phyloP scores from a whole-genome alignment of 2,888 invertebrate species.

The Eucera pruinosa region DNA sequence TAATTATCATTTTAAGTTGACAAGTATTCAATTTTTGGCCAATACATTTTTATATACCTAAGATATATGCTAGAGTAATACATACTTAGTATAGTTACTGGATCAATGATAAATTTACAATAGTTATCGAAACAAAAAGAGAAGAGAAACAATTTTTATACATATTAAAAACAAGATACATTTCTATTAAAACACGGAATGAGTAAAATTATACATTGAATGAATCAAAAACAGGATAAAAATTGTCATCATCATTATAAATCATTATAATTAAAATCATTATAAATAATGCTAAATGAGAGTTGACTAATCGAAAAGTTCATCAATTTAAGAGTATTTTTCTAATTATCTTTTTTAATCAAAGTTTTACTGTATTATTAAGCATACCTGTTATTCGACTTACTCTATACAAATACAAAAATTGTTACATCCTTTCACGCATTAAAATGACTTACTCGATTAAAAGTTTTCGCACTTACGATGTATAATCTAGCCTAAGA shows the following conservation, averaged over 20 bases:
- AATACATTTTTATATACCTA: slow-evolving; percentile 4
- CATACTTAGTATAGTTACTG: slow-evolving; percentile 12
- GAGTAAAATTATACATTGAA: slow-evolving; percentile 4
- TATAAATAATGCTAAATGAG: background rate
- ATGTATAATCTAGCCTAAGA: slow-evolving; percentile 75
- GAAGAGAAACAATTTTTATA: background rate
- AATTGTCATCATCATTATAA: background rate
- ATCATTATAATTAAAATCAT: too few species aligned
- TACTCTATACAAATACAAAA: slow-evolving; percentile 82
- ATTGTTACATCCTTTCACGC: slow-evolving; percentile 82
- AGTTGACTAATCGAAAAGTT: slow-evolving; percentile 43
- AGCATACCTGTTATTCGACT: slow-evolving; percentile 72
- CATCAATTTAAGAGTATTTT: slow-evolving; percentile 30
- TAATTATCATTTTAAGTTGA: slow-evolving; percentile 16
- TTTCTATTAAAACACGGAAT: background rate
- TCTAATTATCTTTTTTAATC: slow-evolving; percentile 41
- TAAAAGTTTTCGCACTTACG: slow-evolving; percentile 66
- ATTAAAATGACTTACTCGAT: slow-evolving; percentile 77
- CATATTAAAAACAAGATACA: background rate
- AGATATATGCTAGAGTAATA: slow-evolving; percentile 9
- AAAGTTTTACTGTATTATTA: slow-evolving; percentile 59
- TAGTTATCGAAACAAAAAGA: background rate
- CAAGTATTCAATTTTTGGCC: slow-evolving; percentile 7
- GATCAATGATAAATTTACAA: slow-evolving; percentile 11
- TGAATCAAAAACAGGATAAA: slow-evolving; percentile 10